Evolutionary conservation across 2,113 vertebrate species (phyloP).

Genomic region (Bothrops jararaca): DNA sequence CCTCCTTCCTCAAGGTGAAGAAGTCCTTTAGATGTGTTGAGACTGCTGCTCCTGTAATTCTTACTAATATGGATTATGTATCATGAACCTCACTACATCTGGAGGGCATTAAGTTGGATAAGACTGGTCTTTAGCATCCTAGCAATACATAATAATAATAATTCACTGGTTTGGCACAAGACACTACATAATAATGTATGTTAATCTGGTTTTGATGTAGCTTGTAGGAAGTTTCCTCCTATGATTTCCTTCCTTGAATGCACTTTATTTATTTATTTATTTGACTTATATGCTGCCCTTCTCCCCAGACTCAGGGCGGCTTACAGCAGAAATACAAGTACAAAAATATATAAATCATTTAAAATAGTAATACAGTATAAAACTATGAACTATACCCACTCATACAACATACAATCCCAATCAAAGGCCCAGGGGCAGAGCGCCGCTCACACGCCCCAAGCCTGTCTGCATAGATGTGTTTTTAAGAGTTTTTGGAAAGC

Average conservation of each 20-base stretch:
- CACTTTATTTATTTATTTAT: too few species aligned
- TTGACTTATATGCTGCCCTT: too few species aligned
- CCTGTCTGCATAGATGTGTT: too few species aligned
- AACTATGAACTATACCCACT: too few species aligned
- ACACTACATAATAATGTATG: not conserved
- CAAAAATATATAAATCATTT: too few species aligned
- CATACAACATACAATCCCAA: too few species aligned
- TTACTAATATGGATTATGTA: not conserved
- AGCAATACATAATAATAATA: not conserved
- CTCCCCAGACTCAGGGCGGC: too few species aligned
- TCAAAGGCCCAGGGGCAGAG: too few species aligned
- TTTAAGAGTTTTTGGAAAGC: too few species aligned
- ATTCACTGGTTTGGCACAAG: not conserved
- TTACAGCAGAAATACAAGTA: too few species aligned
- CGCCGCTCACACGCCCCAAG: too few species aligned
- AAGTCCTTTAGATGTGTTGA: not conserved
- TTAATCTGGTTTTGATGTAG: not conserved
- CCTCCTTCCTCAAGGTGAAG: not conserved
- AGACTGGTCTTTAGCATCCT: not conserved
- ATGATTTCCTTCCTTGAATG: not conserved
- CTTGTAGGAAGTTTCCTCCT: not conserved
- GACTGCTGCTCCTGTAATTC: not conserved
- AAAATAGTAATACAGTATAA: too few species aligned
- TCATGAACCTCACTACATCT: not conserved
- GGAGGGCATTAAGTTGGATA: not conserved